A percentile compares a stretch with the other conserved stretches of the same genome.
Conservation (phyloP, 2,888 invertebrate species). For the Reticulitermes lucifugus region DNA sequence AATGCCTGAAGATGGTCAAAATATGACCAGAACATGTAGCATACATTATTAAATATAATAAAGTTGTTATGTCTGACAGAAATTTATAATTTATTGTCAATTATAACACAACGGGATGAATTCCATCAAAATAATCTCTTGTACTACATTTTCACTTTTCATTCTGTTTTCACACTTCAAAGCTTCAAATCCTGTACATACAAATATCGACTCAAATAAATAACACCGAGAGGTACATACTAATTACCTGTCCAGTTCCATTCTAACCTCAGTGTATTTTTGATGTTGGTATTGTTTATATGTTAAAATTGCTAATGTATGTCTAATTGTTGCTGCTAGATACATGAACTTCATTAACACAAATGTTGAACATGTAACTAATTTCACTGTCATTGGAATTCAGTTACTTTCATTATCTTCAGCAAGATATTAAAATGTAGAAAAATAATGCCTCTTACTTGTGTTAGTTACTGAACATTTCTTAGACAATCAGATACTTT, state of each 20-base stretch:
- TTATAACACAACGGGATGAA: too few species aligned
- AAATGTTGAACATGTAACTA: background rate
- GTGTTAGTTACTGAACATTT: background rate
- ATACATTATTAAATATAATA: too few species aligned
- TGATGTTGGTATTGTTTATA: background rate
- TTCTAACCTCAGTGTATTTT: background rate
- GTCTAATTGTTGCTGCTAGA: background rate
- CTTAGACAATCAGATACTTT: background rate
- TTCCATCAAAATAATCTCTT: too few species aligned
- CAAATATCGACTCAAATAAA: background rate
- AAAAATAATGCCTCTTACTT: too few species aligned
- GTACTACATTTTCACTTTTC: background rate
- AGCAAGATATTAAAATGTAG: too few species aligned
- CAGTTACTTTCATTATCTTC: too few species aligned
- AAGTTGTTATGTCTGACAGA: too few species aligned
- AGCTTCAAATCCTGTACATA: background rate
- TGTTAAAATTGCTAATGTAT: background rate
- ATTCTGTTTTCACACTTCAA: background rate
- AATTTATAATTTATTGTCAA: too few species aligned
- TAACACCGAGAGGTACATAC: background rate
- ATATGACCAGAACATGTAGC: too few species aligned
- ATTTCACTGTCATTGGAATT: background rate
- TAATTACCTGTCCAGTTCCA: background rate
- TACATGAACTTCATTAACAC: background rate
- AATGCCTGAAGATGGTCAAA: too few species aligned